Evolutionary conservation across 2,113 vertebrate species (phyloP).

Genomic region (Sphyrna mokarran): DNA sequence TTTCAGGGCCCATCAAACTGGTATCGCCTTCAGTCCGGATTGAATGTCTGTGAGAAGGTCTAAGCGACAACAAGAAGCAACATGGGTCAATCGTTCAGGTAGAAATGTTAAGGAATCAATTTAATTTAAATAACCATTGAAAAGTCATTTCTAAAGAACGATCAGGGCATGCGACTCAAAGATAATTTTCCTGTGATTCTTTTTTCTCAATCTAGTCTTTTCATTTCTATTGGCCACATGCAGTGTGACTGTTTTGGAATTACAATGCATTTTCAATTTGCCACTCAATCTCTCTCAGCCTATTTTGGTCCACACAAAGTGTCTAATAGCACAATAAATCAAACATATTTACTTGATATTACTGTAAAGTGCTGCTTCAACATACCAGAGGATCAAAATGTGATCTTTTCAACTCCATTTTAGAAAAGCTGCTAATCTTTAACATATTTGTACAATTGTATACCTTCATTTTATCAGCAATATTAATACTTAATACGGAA

Average conservation of each 20-base stretch:
- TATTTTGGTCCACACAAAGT: slow-evolving; percentile 41
- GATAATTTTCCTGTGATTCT: background rate
- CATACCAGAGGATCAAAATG: background rate
- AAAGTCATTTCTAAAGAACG: background rate
- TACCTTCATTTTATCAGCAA: background rate
- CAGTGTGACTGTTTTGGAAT: slow-evolving; percentile 41
- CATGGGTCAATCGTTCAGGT: background rate
- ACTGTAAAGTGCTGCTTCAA: background rate
- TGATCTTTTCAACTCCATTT: slow-evolving; percentile 4
- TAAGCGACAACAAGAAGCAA: no score
- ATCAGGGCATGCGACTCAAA: background rate
- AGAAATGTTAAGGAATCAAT: slow-evolving; percentile 8
- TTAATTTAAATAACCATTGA: background rate
- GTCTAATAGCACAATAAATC: slow-evolving; percentile 36
- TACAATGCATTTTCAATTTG: slow-evolving; percentile 43
- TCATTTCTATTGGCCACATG: slow-evolving; percentile 39
- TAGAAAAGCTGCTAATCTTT: background rate
- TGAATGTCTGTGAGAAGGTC: background rate
- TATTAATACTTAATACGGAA: background rate
- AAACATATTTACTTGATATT: background rate
- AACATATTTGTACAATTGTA: background rate
- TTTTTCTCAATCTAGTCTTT: background rate
- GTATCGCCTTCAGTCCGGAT: no score
- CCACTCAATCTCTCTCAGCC: slow-evolving; percentile 35
- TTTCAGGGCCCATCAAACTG: no score